Evolutionary conservation across 2,113 vertebrate genomes (phyloP).

Genomic region (Chaetura pelagica): DNA sequence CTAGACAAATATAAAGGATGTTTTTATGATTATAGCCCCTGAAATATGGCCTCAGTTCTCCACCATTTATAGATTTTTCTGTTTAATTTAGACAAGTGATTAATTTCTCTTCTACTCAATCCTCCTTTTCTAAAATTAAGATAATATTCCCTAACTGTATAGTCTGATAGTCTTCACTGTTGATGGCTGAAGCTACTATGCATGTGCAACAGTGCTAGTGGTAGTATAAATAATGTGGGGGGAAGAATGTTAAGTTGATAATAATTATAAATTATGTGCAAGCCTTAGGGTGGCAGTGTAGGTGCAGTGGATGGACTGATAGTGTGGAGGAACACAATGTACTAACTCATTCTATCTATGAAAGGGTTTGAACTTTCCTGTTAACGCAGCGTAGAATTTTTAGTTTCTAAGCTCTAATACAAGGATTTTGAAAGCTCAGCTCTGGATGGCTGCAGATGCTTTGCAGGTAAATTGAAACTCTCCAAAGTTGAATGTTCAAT

Average conservation of each 20-base stretch:
- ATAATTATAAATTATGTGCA: rapidly evolving
- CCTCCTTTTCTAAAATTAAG: neutral
- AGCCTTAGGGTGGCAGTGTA: neutral
- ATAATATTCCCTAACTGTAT: neutral
- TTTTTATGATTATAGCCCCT: neutral
- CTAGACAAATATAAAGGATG: neutral
- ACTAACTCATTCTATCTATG: neutral
- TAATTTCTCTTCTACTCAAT: neutral
- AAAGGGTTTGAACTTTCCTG: neutral
- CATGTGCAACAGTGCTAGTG: neutral
- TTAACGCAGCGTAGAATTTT: neutral
- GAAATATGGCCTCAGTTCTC: neutral
- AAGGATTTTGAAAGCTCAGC: neutral
- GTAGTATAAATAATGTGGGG: neutral
- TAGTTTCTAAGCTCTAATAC: neutral
- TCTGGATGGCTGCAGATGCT: neutral
- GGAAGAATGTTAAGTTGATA: neutral
- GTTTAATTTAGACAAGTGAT: neutral
- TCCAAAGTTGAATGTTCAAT: neutral
- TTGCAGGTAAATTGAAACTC: neutral
- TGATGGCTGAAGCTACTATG: neutral
- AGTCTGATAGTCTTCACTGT: neutral
- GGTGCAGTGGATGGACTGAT: rapidly evolving
- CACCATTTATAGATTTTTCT: neutral
- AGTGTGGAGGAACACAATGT: neutral